Evolutionary conservation across 2,797 vertebrate species (phyloP), one percentile per base, ranked within the genome.

Genomic region (Eospalax fontanierii): DNA sequence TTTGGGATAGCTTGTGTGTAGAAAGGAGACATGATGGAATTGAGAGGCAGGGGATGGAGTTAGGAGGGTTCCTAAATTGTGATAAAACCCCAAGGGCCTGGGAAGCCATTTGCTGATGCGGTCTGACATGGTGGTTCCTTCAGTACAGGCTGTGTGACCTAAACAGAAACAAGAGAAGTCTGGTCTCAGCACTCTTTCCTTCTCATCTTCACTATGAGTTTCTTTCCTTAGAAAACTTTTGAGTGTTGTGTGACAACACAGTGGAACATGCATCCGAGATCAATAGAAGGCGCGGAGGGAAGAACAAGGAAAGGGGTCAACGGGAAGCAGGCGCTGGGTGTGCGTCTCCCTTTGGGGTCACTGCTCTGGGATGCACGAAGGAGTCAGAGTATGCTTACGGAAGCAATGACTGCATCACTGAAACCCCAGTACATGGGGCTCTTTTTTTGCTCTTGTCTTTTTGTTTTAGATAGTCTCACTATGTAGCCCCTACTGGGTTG

Each of bases 211-310:
- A 9, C 28, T 8, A 40, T 8, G 14, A 46, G 46, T n/a, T n/a
- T n/a, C n/a, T n/a, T n/a, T n/a, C n/a, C n/a, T n/a, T n/a, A 84
- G 63, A 75, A 89, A 66, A 54, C 18, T 43, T 89, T 59, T 43
- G 46, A 4, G 38, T 68, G 84, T 19, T 94, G 24, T 91, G 90
- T 95, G n/a, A 90, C 74, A 96, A 38, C 2, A 54, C 80, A 95
- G 61, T 61, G n/a, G n/a, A 73, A 76, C 19, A 66, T 10, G 57
- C n/a, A 50, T 9, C 38, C 28, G 78, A 89, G 21, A 78, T 93
- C 46, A 87, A 87, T 95, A 38, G 46, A 83, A 66, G n/a, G 30
- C 87, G 22, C 22, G 28, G 50, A 82, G 28, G 80, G n/a, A 82
- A 38, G 61, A 79, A 68, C 61, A 78, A 91, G 43, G 50, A 59